Base-by-base conservation (phyloP, 2,797 vertebrate species). In the Synaphobranchus kaupii region DNA sequence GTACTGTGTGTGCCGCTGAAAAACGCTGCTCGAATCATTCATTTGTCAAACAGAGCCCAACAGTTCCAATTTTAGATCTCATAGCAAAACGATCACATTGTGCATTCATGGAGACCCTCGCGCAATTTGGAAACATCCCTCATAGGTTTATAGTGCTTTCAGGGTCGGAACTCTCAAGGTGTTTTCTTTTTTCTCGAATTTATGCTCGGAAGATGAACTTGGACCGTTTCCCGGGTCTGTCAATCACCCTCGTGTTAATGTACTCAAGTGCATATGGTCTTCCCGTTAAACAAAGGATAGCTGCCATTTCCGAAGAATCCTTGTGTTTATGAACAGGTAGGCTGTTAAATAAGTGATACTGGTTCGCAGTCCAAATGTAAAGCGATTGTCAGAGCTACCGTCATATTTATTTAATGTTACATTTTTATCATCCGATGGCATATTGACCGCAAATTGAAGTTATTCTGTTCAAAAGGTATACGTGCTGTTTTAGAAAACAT, bases 191-290 rank as follows among this genome's bases (percentile, higher is more conserved):
- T 34, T 68, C 58, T 54, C 25, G 28, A 47, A 68, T 44, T 22
- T 48, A 84, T 88, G 88, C 82, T 90, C 58, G 52, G 81, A 54
- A 90, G 89, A 92, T 89, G 91, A 91, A 90, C 91, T 81, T 94
- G 94, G 93, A 93, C 87, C 60, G 20, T 83, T 86, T 93, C 93
- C 93, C 93, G 34, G 91, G 58, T 76, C 87, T 91, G 92, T 92
- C 93, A 92, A 68, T 93, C 93, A 92, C 68, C 0, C 34, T 17
- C 39, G 91, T 88, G 90, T 90, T 92, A 91, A 94, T 93, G 92
- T 92, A 92, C 92, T 93, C 90, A 89, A 92, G 90, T 86, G 81
- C 88, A 88, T 85, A 87, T 12, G 80, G 84, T 91, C 71, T 88
- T 91, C 89, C 93, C 91, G 87, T 15, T 86, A 83, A 86, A 88